Evolutionary conservation across 2,888 invertebrate species (phyloP).

Genomic region (Drosophila testacea): DNA sequence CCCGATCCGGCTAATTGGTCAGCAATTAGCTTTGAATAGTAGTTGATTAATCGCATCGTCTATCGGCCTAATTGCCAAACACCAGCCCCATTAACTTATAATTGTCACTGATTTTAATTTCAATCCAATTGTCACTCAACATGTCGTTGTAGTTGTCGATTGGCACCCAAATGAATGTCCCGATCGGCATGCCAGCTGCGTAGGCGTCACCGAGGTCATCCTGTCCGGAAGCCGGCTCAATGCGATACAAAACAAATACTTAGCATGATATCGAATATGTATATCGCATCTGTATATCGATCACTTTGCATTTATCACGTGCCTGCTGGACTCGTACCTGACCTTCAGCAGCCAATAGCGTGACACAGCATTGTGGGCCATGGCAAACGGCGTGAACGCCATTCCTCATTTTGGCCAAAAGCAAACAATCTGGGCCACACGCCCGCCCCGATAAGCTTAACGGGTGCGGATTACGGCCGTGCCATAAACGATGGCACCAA

Average conservation of each 20-base stretch:
- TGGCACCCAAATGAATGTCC: constrained; percentile 49
- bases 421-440: constrained; percentile 49
- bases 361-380: constrained; percentile 45
- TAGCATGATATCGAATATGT: constrained; percentile 3
- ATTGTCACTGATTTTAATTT: constrained; percentile 28
- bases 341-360: constrained; percentile 33
- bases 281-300: constrained; percentile 20
- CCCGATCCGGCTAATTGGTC: constrained; percentile 30
- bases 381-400: constrained; percentile 22
- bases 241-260: constrained; percentile 19
- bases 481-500: constrained; percentile 23
- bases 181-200: constrained; percentile 50
- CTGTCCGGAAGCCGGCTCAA: constrained; percentile 50
- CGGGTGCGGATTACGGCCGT: constrained; percentile 13
- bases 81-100: constrained; percentile 19
- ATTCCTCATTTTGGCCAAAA: constrained; percentile 35
- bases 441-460: constrained; percentile 39
- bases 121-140: constrained; percentile 5
- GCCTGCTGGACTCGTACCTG: constrained; percentile 58
- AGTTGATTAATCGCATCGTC: constrained; percentile 18
- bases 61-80: constrained; percentile 44
- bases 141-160: constrained; percentile 6
- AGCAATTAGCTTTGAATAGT: constrained; percentile 39
- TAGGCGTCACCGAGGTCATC: constrained; percentile 44
- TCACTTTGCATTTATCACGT: constrained; percentile 40